Evolutionary conservation across 1,140 invertebrate species (phyloP).

Genomic region (Trachymyrmex septentrionalis): DNA sequence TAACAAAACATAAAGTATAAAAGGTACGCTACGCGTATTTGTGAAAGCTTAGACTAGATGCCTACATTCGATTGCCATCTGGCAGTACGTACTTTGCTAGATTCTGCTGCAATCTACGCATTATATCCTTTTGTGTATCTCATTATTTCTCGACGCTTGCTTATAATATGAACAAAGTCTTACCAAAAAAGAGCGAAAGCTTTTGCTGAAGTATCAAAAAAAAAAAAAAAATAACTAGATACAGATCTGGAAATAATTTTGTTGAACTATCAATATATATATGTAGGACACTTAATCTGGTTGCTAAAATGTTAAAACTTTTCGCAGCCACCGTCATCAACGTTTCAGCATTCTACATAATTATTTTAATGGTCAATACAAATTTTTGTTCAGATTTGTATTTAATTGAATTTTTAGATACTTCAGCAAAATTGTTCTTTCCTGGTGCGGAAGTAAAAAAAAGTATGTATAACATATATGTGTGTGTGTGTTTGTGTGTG

Average conservation of each 20-base stretch:
- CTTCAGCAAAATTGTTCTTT: too few species aligned
- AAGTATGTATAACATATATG: background rate
- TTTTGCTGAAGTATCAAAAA: too few species aligned
- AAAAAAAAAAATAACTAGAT: too few species aligned
- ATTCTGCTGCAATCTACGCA: background rate
- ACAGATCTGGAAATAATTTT: too few species aligned
- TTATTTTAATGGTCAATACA: too few species aligned
- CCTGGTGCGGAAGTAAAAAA: background rate
- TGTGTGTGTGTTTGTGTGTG: background rate
- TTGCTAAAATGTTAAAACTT: too few species aligned
- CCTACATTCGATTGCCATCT: background rate
- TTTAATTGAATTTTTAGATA: too few species aligned
- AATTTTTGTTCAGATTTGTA: too few species aligned
- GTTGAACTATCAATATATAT: too few species aligned
- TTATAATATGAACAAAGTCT: background rate
- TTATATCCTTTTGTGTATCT: background rate
- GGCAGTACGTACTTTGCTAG: background rate
- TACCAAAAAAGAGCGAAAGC: background rate
- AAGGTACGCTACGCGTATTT: background rate
- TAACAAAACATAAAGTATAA: slow-evolving; percentile 8
- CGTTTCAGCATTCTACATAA: too few species aligned
- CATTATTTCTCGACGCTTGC: background rate
- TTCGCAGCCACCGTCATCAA: too few species aligned
- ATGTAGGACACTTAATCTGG: too few species aligned
- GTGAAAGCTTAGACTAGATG: slow-evolving; percentile 26